phyloP scores from a whole-genome alignment of 2,113 vertebrate genomes.

The Polyodon spathula region DNA sequence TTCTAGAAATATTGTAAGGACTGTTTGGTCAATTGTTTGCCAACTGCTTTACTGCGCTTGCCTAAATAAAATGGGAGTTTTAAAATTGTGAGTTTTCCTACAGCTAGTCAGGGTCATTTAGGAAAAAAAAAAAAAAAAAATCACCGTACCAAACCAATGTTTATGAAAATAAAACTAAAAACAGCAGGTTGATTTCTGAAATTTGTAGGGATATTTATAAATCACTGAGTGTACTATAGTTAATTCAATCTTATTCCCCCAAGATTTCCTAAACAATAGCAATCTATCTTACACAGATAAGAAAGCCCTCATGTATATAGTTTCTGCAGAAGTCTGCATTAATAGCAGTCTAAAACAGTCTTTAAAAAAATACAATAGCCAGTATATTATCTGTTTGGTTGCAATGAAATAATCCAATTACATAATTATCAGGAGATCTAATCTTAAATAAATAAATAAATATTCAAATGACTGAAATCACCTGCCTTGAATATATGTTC shows the following conservation, averaged over 20 bases:
- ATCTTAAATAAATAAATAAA: no score
- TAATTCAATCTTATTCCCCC: constrained; percentile 56
- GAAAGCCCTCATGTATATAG: constrained; percentile 46
- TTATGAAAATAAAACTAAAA: neutral
- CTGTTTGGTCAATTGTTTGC: no score
- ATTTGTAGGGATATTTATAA: constrained; percentile 58
- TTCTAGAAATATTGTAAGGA: no score
- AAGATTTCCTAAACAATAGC: constrained; percentile 55
- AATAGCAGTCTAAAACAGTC: no score
- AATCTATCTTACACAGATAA: constrained; percentile 55
- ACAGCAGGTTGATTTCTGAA: constrained; percentile 21
- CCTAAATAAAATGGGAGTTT: no score
- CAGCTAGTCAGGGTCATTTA: no score
- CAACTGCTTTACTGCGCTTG: no score
- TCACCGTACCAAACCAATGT: no score
- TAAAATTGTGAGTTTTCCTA: no score
- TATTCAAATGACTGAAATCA: no score
- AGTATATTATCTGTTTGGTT: neutral
- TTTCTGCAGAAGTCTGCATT: constrained; percentile 13
- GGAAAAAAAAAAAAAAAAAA: no score
- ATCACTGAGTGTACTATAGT: constrained; percentile 40
- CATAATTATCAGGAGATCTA: neutral
- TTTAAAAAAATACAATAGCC: neutral
- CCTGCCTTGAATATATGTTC: no score
- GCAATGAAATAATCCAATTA: constrained; percentile 10